Conservation (phyloP, 2,797 vertebrate species). For the Pseudopleuronectes americanus region DNA sequence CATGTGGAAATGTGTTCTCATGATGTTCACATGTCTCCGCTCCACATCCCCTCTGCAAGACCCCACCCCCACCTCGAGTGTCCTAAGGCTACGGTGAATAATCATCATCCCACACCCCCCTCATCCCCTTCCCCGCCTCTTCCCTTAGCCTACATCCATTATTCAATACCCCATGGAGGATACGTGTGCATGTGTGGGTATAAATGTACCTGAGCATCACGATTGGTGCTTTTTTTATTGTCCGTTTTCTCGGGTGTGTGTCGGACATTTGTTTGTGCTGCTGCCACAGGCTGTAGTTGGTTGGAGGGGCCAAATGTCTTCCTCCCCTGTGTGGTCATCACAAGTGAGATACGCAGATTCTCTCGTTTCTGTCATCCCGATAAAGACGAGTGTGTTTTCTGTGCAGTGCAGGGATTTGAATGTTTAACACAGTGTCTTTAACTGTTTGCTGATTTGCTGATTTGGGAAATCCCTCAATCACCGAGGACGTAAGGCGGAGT, state of each 20-base stretch:
- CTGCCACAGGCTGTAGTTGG: neutral
- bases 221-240: neutral
- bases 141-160: conserved; percentile 66
- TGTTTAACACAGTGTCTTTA: neutral
- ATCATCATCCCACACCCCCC: conserved; percentile 32
- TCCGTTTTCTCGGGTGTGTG: neutral
- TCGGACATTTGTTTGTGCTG: neutral
- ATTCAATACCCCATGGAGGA: conserved; percentile 63
- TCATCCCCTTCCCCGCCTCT: conserved; percentile 16
- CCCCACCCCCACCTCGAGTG: conserved; percentile 36
- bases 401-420: neutral
- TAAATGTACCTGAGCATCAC: conserved; percentile 33
- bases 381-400: neutral
- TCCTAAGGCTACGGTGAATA: conserved; percentile 62
- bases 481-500: neutral
- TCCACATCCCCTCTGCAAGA: conserved; percentile 7
- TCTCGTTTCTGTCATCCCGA: neutral
- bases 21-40: conserved; percentile 14
- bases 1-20: conserved; percentile 54
- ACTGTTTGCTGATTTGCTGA: neutral
- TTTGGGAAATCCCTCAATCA: no score
- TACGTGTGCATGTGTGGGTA: conserved; percentile 24
- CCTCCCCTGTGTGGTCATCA: neutral
- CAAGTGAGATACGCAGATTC: neutral
- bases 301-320: conserved; percentile 11